These are phyloP conservation scores for Proteles cristata DNA, from an alignment of 2,113 vertebrate genomes.

Conservation along the genomic window DNA sequence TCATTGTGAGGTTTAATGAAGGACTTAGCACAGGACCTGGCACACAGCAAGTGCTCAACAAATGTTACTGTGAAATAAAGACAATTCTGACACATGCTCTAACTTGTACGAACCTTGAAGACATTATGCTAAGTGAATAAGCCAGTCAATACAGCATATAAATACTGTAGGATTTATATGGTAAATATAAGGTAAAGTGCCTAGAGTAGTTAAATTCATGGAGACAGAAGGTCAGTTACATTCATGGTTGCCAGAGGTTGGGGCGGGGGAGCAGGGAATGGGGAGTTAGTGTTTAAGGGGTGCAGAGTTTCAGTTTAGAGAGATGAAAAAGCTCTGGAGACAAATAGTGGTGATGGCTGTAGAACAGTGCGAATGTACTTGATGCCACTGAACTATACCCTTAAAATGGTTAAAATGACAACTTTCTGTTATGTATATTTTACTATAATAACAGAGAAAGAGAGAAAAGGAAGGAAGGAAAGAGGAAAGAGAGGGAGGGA, in stretches of 20 bases:
- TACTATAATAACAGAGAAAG: not conserved
- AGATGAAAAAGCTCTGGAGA: not conserved
- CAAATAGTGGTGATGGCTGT: too few relatives aligned
- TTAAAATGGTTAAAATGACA: not conserved
- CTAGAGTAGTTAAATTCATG: not conserved
- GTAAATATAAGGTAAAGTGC: not conserved
- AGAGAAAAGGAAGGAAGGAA: not conserved
- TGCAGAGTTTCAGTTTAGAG: not conserved
- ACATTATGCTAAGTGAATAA: not conserved
- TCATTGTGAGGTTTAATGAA: not conserved
- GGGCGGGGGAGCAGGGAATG: not conserved
- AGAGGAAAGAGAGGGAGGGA: too few relatives aligned
- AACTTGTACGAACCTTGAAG: not conserved
- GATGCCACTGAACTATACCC: not conserved
- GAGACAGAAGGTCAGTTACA: not conserved
- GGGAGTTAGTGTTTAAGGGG: not conserved
- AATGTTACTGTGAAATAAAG: not conserved
- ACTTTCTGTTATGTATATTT: not conserved
- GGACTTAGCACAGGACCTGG: not conserved
- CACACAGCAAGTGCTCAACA: not conserved
- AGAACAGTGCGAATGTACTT: not conserved
- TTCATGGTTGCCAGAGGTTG: not conserved
- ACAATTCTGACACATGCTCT: not conserved
- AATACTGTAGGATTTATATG: not conserved
- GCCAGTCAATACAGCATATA: not conserved